A percentile compares a stretch with the other conserved stretches of the same genome.
phyloP scores from a whole-genome alignment of 2,888 invertebrate species.

The Cephalotes varians region DNA sequence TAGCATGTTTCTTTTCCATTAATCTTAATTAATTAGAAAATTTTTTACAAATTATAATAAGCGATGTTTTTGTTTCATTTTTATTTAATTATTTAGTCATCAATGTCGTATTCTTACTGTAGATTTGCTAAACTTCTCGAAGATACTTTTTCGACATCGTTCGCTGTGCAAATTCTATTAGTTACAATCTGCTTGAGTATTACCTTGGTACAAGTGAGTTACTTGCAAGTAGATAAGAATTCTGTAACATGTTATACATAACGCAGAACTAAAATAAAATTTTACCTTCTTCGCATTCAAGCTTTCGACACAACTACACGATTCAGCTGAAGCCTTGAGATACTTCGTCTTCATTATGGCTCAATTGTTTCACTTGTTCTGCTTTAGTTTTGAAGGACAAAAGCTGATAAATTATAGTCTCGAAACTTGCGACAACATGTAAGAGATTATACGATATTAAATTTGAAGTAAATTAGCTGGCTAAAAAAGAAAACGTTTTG shows the following conservation, averaged over 20 bases:
- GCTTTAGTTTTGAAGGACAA: conserved; percentile 54
- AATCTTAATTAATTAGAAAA: neutral
- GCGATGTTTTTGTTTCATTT: neutral
- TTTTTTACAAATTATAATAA: neutral
- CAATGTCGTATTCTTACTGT: neutral
- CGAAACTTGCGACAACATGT: conserved; percentile 24
- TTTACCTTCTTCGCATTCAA: neutral
- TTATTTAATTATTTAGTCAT: neutral
- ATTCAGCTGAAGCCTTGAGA: conserved; percentile 21
- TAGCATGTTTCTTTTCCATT: neutral
- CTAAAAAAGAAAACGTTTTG: neutral
- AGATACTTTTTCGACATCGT: conserved; percentile 29
- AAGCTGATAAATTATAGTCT: conserved; percentile 54
- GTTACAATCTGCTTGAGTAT: conserved; percentile 34
- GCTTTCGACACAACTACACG: conserved; percentile 16
- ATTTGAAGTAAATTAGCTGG: neutral
- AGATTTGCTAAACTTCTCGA: conserved; percentile 40
- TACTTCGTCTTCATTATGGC: conserved; percentile 23
- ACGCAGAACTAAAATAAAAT: neutral
- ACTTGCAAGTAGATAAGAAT: neutral
- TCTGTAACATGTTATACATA: neutral
- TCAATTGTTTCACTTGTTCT: conserved; percentile 59
- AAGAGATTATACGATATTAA: conserved; percentile 24
- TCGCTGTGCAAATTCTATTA: conserved; percentile 32
- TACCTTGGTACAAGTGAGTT: conserved; percentile 51